These are phyloP conservation scores for Aramus guarauna DNA, from an alignment of 2,113 vertebrate species.

Conservation along the genomic window DNA sequence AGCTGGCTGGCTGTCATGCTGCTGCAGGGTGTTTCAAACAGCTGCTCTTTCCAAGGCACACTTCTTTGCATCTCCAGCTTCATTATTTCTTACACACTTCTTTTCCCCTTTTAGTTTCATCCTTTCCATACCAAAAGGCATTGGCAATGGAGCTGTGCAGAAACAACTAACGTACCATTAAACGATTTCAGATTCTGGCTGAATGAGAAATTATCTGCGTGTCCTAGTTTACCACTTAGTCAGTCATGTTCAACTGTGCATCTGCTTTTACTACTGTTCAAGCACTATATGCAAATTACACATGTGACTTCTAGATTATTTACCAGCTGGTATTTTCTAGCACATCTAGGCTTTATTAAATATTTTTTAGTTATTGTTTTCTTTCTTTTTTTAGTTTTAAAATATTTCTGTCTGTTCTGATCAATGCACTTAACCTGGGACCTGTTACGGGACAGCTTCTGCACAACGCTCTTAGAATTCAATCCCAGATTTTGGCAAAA, in stretches of 20 bases:
- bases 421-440: not conserved
- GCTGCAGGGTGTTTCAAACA: not conserved
- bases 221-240: not conserved
- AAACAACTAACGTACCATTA: not conserved
- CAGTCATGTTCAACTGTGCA: not conserved
- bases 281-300: not conserved
- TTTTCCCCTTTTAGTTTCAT: not conserved
- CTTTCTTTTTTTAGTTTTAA: not conserved
- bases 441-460: not conserved
- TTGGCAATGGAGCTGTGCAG: not conserved
- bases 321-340: not conserved
- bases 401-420: not conserved
- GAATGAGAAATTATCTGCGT: not conserved
- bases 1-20: not conserved
- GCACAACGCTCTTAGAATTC: not conserved
- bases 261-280: not conserved
- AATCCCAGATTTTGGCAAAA: not conserved
- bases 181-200: not conserved
- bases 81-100: not conserved
- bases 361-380: not conserved
- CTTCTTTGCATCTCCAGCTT: not conserved
- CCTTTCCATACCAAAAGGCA: not conserved
- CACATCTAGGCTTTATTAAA: not conserved
- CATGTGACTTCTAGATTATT: not conserved
- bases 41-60: not conserved